Evolutionary conservation across 37 sponge, comb jelly and placozoan genomes (phyloP).

Genomic region (Aplysina aerophoba): DNA sequence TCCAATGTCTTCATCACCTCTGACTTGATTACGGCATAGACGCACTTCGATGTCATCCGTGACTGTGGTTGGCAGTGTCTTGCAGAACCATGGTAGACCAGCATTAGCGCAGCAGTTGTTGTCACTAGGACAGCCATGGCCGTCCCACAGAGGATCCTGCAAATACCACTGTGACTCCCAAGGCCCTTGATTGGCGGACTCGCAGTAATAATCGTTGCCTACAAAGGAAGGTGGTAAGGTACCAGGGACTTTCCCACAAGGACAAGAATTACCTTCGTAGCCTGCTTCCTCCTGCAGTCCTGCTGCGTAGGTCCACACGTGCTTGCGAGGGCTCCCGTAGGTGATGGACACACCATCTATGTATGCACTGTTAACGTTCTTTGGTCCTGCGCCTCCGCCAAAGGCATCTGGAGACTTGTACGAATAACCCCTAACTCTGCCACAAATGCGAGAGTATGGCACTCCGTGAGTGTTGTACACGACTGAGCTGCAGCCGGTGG

Average conservation of each 20-base stretch:
- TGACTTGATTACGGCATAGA: not conserved
- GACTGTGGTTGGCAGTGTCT: not conserved
- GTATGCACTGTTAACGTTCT: not conserved
- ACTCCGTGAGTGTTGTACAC: not conserved
- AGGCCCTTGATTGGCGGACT: not conserved
- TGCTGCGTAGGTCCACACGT: slow-evolving; percentile 54
- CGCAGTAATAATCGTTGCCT: slow-evolving; percentile 23
- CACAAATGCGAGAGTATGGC: slow-evolving; percentile 46
- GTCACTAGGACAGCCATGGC: not conserved
- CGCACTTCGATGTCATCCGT: slow-evolving; percentile 23
- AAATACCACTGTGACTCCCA: not conserved
- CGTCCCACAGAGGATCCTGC: slow-evolving; percentile 16
- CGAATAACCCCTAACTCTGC: slow-evolving; percentile 37
- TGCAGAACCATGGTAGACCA: slow-evolving; percentile 34
- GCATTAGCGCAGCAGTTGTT: slow-evolving; percentile 37
- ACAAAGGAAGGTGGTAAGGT: slow-evolving; percentile 16
- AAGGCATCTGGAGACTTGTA: slow-evolving; percentile 41
- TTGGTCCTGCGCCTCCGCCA: not conserved
- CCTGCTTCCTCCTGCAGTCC: not conserved
- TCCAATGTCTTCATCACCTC: slow-evolving; percentile 9
- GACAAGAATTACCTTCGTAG: not conserved
- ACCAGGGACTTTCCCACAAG: slow-evolving; percentile 18
- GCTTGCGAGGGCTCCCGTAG: slow-evolving; percentile 39
- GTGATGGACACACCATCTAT: slow-evolving; percentile 50
- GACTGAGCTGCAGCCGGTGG: slow-evolving; percentile 26